phyloP scores from a whole-genome alignment of 2,888 invertebrate species.

The Nemoura dubitans region DNA sequence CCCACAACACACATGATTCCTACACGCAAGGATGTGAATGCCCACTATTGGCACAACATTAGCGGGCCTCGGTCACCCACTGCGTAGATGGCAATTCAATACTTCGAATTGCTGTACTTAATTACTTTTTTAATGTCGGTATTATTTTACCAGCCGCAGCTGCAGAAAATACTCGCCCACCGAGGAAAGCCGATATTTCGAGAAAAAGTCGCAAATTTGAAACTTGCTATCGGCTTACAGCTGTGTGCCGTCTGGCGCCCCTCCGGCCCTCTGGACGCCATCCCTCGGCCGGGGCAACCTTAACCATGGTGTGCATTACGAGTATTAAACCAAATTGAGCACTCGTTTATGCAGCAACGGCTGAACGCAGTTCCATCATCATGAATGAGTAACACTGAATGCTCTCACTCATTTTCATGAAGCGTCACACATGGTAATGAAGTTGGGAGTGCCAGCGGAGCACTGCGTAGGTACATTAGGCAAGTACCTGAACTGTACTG shows the following conservation, averaged over 20 bases:
- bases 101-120: not conserved
- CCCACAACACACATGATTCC: not conserved
- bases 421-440: not conserved
- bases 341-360: not conserved
- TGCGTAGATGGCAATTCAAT: not conserved
- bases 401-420: not conserved
- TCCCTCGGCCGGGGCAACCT: no score
- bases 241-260: not conserved
- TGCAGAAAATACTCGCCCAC: not conserved
- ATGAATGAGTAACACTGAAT: not conserved
- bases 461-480: not conserved
- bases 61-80: not conserved
- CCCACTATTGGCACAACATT: not conserved
- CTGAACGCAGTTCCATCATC: not conserved
- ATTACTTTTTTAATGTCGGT: slow-evolving; percentile 5
- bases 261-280: no score
- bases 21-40: not conserved
- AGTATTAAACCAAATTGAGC: not conserved
- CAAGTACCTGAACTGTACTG: not conserved
- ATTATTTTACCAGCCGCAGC: not conserved
- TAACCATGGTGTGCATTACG: not conserved
- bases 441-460: not conserved
- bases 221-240: not conserved
- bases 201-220: not conserved
- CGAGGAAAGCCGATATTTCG: not conserved